Evolutionary conservation across 2,888 invertebrate species (phyloP).

Genomic region (Chirona hameri): DNA sequence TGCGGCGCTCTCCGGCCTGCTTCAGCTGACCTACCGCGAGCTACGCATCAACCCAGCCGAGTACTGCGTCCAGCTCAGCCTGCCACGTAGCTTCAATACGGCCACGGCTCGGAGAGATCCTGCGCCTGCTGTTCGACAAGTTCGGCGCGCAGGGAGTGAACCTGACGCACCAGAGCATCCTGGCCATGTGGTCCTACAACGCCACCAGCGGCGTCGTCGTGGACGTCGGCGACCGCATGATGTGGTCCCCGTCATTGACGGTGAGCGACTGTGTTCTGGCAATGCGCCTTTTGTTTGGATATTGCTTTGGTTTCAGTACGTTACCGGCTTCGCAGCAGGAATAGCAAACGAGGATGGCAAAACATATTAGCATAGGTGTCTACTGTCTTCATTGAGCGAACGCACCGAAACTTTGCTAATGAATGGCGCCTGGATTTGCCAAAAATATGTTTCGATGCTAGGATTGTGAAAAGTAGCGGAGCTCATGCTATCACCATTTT

Average conservation of each 20-base stretch:
- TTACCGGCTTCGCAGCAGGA: no score
- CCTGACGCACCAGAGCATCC: slow-evolving; percentile 54
- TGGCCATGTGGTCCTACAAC: slow-evolving; percentile 57
- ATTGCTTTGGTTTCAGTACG: no score
- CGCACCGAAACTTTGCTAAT: no score
- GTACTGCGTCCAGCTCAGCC: slow-evolving; percentile 50
- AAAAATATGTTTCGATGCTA: no score
- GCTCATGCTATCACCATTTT: no score
- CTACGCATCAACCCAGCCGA: slow-evolving; percentile 50
- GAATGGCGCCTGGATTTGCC: no score
- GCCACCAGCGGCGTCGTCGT: slow-evolving; percentile 57
- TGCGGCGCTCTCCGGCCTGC: slow-evolving; percentile 50
- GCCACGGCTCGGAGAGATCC: slow-evolving; percentile 46
- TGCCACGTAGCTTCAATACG: slow-evolving; percentile 51
- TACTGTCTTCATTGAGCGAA: no score
- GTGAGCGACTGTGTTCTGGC: no score
- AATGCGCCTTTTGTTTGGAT: no score
- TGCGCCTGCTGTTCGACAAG: slow-evolving; percentile 47
- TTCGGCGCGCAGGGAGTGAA: slow-evolving; percentile 50
- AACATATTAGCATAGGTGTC: no score
- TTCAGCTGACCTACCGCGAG: slow-evolving; percentile 53
- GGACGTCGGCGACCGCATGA: slow-evolving; percentile 57
- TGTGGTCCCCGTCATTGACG: slow-evolving; percentile 56
- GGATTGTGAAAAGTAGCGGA: no score
- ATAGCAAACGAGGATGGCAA: no score